Percentiles rank a stretch among this genome's conserved stretches.
These are phyloP conservation scores for Adelges cooleyi DNA, from an alignment of 1,140 invertebrate species.

Conservation along the genomic window DNA sequence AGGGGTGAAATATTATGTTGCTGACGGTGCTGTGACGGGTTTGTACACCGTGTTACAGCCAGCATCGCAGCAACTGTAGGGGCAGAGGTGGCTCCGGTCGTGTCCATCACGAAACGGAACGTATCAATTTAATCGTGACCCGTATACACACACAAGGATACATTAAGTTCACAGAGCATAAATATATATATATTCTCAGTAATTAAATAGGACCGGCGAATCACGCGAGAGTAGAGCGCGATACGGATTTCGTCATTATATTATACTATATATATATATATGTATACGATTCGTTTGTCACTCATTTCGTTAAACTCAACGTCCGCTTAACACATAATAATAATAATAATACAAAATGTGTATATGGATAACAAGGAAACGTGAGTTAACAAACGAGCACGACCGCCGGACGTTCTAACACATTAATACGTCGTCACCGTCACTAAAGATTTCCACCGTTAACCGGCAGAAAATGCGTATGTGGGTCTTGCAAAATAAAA, in stretches of 20 bases:
- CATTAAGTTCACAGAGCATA: too few relatives aligned
- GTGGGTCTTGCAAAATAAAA: too few relatives aligned
- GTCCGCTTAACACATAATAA: too few relatives aligned
- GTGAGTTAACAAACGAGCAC: background rate
- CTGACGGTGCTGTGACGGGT: too few relatives aligned
- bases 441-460: too few relatives aligned
- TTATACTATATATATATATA: too few relatives aligned
- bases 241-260: conserved; percentile 3
- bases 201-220: conserved; percentile 24
- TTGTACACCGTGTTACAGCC: too few relatives aligned
- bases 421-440: background rate
- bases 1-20: too few relatives aligned
- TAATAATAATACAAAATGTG: background rate
- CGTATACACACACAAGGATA: background rate
- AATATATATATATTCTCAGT: background rate
- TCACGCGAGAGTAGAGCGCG: background rate
- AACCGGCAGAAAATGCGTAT: too few relatives aligned
- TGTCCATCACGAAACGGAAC: background rate
- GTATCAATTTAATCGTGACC: conserved; percentile 24
- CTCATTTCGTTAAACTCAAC: background rate
- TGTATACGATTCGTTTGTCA: conserved; percentile 6
- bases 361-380: background rate
- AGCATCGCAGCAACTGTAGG: too few relatives aligned
- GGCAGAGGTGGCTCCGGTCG: too few relatives aligned
- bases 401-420: background rate